Conservation (phyloP, 2,797 vertebrate species). For the Perdix hodgsoniae region DNA sequence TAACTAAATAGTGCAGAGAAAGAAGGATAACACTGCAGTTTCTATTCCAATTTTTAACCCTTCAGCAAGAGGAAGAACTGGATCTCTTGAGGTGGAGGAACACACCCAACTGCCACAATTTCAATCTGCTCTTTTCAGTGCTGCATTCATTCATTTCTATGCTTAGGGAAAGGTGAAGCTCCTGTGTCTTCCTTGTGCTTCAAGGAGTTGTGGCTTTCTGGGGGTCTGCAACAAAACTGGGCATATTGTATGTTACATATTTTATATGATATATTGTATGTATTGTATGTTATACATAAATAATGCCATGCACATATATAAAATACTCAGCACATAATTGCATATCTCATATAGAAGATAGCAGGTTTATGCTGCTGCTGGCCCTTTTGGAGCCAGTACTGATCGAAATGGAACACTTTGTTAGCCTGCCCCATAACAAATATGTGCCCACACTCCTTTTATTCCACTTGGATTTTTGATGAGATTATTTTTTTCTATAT, state of each 20-base stretch:
- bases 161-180: neutral
- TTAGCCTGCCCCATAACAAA: no score
- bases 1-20: conserved; percentile 9
- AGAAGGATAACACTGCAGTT: conserved; percentile 28
- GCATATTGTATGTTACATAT: neutral
- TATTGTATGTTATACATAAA: neutral
- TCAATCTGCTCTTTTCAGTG: neutral
- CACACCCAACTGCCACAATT: neutral
- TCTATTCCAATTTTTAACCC: conserved; percentile 58
- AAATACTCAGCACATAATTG: neutral
- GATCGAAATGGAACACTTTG: neutral
- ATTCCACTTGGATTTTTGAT: no score
- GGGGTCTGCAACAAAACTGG: neutral
- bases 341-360: neutral
- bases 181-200: neutral
- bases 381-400: neutral
- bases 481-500: neutral
- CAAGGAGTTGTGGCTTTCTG: neutral
- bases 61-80: conserved; percentile 10
- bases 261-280: neutral
- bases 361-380: neutral
- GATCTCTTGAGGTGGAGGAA: neutral
- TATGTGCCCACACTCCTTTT: neutral
- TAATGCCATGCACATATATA: neutral
- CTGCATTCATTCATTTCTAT: neutral